These are phyloP conservation scores for Spinus olivaceus DNA, from an alignment of 2,797 vertebrate genomes.

Conservation along the genomic window DNA sequence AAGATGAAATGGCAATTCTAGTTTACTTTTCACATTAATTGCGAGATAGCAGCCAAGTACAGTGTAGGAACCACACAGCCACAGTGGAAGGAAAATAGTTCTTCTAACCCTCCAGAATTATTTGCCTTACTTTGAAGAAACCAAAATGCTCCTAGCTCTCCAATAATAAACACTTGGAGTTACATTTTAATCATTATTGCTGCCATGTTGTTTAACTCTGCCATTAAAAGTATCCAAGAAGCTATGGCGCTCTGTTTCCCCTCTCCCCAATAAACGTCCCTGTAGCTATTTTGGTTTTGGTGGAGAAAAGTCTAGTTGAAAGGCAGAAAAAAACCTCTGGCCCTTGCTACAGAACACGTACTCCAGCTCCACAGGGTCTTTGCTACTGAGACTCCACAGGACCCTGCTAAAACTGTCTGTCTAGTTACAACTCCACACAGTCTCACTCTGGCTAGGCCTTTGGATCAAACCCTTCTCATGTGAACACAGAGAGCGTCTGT, in stretches of 20 bases:
- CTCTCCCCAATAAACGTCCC: slow-evolving; percentile 6
- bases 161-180: slow-evolving; percentile 13
- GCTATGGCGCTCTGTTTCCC: not conserved
- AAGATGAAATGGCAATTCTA: slow-evolving; percentile 10
- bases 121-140: not conserved
- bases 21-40: slow-evolving; percentile 14
- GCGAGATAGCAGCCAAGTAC: not conserved
- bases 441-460: slow-evolving; percentile 71
- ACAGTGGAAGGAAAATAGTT: not conserved
- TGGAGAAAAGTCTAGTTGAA: slow-evolving; percentile 45
- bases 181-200: not conserved
- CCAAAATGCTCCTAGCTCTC: not conserved
- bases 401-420: slow-evolving; percentile 70
- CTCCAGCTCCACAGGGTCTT: slow-evolving; percentile 64
- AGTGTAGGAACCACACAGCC: not conserved
- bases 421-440: slow-evolving; percentile 66
- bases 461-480: slow-evolving; percentile 77
- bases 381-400: slow-evolving; percentile 71
- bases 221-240: slow-evolving; percentile 34
- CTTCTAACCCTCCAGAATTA: not conserved
- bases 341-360: slow-evolving; percentile 43
- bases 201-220: not conserved
- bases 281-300: slow-evolving; percentile 18
- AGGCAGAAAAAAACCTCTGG: slow-evolving; percentile 62
- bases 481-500: slow-evolving; percentile 76